Percentiles rank a stretch among this genome's conserved stretches.
These are phyloP conservation scores for Nanger granti DNA, from an alignment of 2,113 vertebrate species.

Conservation along the genomic window DNA sequence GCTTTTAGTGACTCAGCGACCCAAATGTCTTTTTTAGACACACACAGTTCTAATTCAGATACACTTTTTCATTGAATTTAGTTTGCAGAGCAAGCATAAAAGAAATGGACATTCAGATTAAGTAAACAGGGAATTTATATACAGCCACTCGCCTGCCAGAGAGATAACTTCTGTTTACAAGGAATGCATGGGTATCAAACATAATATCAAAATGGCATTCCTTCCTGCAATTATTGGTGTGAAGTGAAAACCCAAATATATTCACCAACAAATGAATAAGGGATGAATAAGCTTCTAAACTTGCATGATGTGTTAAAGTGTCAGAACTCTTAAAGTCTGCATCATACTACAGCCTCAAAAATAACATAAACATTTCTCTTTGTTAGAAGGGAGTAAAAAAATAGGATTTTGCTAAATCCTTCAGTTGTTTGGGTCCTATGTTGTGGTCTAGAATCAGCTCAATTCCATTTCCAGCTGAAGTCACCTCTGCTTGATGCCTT, in stretches of 20 bases:
- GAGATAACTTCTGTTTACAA: slow-evolving; percentile 41
- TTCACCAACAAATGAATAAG: slow-evolving; percentile 51
- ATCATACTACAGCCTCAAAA: neutral
- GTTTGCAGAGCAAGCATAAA: slow-evolving; percentile 73
- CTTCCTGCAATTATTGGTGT: slow-evolving; percentile 36
- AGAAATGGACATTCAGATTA: slow-evolving; percentile 67
- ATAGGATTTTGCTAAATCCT: slow-evolving; percentile 65
- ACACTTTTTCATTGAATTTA: slow-evolving; percentile 71
- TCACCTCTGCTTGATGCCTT: slow-evolving; percentile 5
- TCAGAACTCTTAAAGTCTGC: slow-evolving; percentile 42
- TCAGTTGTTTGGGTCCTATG: slow-evolving; percentile 22
- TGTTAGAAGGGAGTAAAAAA: slow-evolving; percentile 50
- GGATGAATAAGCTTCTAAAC: slow-evolving; percentile 32
- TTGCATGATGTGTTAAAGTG: neutral
- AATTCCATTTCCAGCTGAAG: slow-evolving; percentile 28
- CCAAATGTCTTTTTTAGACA: slow-evolving; percentile 58
- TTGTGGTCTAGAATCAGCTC: slow-evolving; percentile 29
- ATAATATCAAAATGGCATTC: neutral
- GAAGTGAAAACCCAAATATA: slow-evolving; percentile 54
- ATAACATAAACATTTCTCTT: slow-evolving; percentile 57
- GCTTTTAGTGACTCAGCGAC: slow-evolving; percentile 26
- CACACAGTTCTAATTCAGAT: slow-evolving; percentile 64
- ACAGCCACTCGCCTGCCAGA: slow-evolving; percentile 1
- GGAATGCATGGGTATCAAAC: neutral
- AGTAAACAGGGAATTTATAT: slow-evolving; percentile 67